These are phyloP conservation scores for Microchrysa polita DNA, from an alignment of 2,888 invertebrate genomes.

Conservation along the genomic window DNA sequence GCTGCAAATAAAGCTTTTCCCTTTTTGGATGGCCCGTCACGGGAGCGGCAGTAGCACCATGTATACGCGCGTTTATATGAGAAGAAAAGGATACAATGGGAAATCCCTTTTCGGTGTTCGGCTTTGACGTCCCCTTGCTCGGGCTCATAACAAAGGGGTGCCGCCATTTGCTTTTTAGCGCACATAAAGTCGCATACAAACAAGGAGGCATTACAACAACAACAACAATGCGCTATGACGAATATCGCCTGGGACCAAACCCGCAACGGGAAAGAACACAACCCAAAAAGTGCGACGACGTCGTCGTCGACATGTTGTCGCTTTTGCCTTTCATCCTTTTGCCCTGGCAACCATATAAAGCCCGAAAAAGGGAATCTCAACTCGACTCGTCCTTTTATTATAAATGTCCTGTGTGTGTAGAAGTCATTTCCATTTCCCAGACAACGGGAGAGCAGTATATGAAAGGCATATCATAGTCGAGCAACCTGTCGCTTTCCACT, in stretches of 20 bases:
- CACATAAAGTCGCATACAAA: constrained; percentile 19
- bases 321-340: constrained; percentile 22
- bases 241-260: neutral
- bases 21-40: constrained; percentile 13
- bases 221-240: neutral
- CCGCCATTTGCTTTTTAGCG: constrained; percentile 32
- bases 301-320: constrained; percentile 32
- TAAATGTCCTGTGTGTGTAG: constrained; percentile 27
- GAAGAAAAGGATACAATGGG: constrained; percentile 36
- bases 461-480: neutral
- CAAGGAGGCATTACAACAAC: neutral
- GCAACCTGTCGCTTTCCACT: constrained; percentile 37
- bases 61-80: constrained; percentile 10
- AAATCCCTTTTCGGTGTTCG: constrained; percentile 32
- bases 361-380: constrained; percentile 27
- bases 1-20: constrained; percentile 36
- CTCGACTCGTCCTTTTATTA: constrained; percentile 20
- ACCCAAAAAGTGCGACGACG: constrained; percentile 40
- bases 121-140: constrained; percentile 25
- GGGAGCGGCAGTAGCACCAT: constrained; percentile 23
- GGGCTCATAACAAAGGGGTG: constrained; percentile 17
- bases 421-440: constrained; percentile 35
- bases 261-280: constrained; percentile 20
- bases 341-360: constrained; percentile 16
- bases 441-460: constrained; percentile 5